Evolutionary conservation across 2,113 vertebrate genomes (phyloP), one percentile per base, ranked within the genome.

Genomic region (Psettodes erumei): DNA sequence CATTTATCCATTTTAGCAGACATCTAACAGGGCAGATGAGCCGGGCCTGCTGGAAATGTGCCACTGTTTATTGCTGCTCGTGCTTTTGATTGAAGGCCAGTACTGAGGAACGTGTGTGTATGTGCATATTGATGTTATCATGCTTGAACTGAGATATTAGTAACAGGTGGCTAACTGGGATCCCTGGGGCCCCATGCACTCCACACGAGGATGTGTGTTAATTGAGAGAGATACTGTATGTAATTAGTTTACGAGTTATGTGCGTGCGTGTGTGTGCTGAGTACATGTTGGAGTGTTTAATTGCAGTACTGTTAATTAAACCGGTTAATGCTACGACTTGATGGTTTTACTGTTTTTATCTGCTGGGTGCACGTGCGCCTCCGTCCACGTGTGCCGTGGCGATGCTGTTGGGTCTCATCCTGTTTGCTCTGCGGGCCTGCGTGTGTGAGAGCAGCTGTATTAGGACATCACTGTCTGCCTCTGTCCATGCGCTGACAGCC

Each of bases 121-220:
- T 65, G 63, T 38, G 69, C 59, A 30, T n/a, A 4, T 53, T 65
- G 55, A 70, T 86, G 70, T 71, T 66, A 86, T 72, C 75, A 80
- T 38, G 60, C 77, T 80, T 65, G 81, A 77, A 79, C 68, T 85
- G 75, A 85, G 75, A 90, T 89, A 89, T 91, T 91, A 85, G 75
- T 75, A 90, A 88, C 88, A 90, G 90, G 89, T 91, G 90, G 80
- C 79, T 87, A 88, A 90, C 86, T 77, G 13, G 86, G 51, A 80
- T 89, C 89, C 82, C 82, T 35, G 63, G 82, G 85, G 85, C 77
- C 85, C 42, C 40, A 35, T 76, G 53, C 66, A 83, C 87, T 90
- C 84, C 84, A 87, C 83, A 71, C 77, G 70, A 66, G 88, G 80
- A 89, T 86, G 66, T 58, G 68, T 73, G 88, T 73, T 91, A 89